Evolutionary conservation across 2,113 vertebrate genomes (phyloP).

Genomic region (Hippocampus barbouri): DNA sequence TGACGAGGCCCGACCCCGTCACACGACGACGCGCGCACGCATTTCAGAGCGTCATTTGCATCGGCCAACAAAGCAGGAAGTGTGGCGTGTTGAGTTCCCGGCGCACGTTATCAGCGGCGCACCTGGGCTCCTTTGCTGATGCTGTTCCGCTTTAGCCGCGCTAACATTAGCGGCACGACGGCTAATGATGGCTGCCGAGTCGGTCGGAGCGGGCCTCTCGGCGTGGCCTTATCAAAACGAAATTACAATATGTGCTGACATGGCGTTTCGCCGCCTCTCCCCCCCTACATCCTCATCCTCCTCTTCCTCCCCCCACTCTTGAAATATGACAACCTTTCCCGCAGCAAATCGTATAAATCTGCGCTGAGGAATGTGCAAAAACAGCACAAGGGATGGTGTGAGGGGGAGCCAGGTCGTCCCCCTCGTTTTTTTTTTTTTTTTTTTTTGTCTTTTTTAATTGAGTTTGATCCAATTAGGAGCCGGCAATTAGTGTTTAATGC

Average conservation of each 20-base stretch:
- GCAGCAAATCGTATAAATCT: slow-evolving; percentile 82
- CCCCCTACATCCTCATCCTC: slow-evolving; percentile 31
- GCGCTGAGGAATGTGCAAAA: slow-evolving; percentile 79
- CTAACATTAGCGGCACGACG: slow-evolving; percentile 39
- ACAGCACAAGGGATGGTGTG: slow-evolving; percentile 74
- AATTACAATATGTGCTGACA: slow-evolving; percentile 84
- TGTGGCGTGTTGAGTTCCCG: slow-evolving; percentile 46
- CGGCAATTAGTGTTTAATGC: slow-evolving; percentile 78
- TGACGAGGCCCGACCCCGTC: background rate
- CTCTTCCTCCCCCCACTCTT: slow-evolving; percentile 18
- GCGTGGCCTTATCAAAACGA: slow-evolving; percentile 78
- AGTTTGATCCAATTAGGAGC: slow-evolving; percentile 78
- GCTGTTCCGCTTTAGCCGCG: slow-evolving; percentile 40
- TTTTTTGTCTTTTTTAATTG: slow-evolving; percentile 77
- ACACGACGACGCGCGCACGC: background rate
- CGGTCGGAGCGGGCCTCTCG: slow-evolving; percentile 62
- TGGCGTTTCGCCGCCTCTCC: slow-evolving; percentile 63
- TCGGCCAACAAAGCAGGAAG: slow-evolving; percentile 48
- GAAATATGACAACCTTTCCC: slow-evolving; percentile 82
- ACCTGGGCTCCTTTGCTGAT: slow-evolving; percentile 70
- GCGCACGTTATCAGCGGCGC: slow-evolving; percentile 65
- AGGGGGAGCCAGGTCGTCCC: background rate
- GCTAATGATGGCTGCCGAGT: slow-evolving; percentile 67
- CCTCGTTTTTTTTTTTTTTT: slow-evolving; percentile 62
- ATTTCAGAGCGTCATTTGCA: slow-evolving; percentile 30